Evolutionary conservation across 2,888 invertebrate genomes (phyloP).

Genomic region (Alsophila aescularia): DNA sequence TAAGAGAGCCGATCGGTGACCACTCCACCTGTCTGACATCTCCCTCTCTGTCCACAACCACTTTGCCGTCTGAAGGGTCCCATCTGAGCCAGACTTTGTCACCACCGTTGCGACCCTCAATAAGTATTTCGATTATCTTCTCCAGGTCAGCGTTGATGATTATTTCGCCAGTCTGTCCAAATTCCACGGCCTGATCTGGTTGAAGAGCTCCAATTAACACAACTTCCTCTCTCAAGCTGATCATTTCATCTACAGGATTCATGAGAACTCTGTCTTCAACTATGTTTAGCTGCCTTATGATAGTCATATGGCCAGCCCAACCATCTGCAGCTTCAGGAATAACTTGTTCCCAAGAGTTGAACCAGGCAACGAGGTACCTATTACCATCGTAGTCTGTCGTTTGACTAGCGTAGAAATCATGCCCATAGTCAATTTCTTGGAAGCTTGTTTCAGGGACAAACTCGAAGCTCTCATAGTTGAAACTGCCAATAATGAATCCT

Average conservation of each 20-base stretch:
- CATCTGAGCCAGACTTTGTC: constrained; percentile 55
- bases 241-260: constrained; percentile 65
- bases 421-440: constrained; percentile 76
- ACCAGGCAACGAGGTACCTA: constrained; percentile 72
- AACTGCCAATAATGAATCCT: constrained; percentile 75
- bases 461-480: constrained; percentile 68
- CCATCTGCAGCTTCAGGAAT: constrained; percentile 69
- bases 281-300: constrained; percentile 66
- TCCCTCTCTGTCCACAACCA: constrained; percentile 62
- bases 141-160: constrained; percentile 56
- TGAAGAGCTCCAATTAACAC: constrained; percentile 48
- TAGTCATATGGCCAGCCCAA: constrained; percentile 76
- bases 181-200: constrained; percentile 43
- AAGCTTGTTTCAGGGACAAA: constrained; percentile 65
- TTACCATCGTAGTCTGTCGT: constrained; percentile 65
- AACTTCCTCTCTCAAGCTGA: constrained; percentile 51
- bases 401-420: constrained; percentile 79
- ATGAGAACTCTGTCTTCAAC: constrained; percentile 60
- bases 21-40: constrained; percentile 73
- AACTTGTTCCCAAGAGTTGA: constrained; percentile 73
- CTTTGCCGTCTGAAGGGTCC: constrained; percentile 59
- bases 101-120: constrained; percentile 65
- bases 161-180: constrained; percentile 66
- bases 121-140: constrained; percentile 53
- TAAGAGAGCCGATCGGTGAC: constrained; percentile 53